Conservation (phyloP, 2,113 vertebrate species). For the Leuciscus idus region DNA sequence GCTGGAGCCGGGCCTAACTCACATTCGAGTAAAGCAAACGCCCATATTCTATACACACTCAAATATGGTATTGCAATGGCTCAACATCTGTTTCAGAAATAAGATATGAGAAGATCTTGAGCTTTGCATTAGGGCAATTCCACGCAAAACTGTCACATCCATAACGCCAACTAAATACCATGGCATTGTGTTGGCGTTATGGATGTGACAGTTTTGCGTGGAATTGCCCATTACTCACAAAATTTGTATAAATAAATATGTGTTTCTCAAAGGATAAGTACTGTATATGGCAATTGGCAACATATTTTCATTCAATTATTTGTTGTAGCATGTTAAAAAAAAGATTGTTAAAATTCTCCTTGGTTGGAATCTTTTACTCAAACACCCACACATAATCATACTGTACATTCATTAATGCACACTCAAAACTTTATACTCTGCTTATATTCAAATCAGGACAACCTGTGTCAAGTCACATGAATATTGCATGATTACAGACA, state of each 20-base stretch:
- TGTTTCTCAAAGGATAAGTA: too few species aligned
- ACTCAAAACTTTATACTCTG: not conserved
- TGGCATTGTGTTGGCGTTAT: too few species aligned
- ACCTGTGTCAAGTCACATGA: conserved; percentile 4
- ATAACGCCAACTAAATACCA: too few species aligned
- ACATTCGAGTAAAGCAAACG: not conserved
- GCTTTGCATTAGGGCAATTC: too few species aligned
- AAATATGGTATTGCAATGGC: not conserved
- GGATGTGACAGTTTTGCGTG: too few species aligned
- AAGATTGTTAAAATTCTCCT: not conserved
- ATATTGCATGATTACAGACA: not conserved
- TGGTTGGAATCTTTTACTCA: not conserved
- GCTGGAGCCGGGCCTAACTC: not conserved
- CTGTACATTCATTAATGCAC: not conserved
- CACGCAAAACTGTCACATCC: too few species aligned
- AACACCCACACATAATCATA: not conserved
- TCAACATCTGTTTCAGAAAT: not conserved
- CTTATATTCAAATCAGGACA: not conserved
- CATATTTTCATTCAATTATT: not conserved
- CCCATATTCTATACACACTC: not conserved
- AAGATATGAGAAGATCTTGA: not conserved
- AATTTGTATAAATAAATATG: not conserved
- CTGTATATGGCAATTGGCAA: not conserved
- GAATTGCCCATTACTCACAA: too few species aligned
- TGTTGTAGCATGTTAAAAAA: not conserved